phyloP scores from a whole-genome alignment of 2,888 invertebrate species.

The Serrognathus titanus region DNA sequence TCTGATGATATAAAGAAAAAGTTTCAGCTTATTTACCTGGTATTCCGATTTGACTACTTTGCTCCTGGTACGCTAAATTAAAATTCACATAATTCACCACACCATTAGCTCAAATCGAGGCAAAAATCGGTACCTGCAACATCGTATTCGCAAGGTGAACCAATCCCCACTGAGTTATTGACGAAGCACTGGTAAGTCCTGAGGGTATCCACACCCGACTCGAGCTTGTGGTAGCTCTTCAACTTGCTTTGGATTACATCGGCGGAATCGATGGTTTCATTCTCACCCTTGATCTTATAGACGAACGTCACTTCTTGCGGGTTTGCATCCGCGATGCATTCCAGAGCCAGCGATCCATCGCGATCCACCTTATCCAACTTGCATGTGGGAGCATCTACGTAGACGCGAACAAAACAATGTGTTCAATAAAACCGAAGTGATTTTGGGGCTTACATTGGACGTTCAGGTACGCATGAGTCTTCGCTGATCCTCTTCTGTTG shows the following conservation, averaged over 20 bases:
- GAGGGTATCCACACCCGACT: slow-evolving; percentile 59
- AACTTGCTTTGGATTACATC: slow-evolving; percentile 55
- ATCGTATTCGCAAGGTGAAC: slow-evolving; percentile 62
- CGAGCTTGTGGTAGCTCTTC: slow-evolving; percentile 62
- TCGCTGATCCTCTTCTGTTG: slow-evolving; percentile 75
- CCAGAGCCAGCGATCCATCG: slow-evolving; percentile 71
- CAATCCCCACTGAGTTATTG: slow-evolving; percentile 74
- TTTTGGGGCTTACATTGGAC: slow-evolving; percentile 72
- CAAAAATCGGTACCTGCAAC: slow-evolving; percentile 57
- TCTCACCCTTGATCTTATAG: slow-evolving; percentile 82
- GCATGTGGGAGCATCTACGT: slow-evolving; percentile 63
- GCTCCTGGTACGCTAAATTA: slow-evolving; percentile 66
- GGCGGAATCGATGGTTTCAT: slow-evolving; percentile 67
- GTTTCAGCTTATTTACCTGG: slow-evolving; percentile 43
- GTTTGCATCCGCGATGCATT: slow-evolving; percentile 79
- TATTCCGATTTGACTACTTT: slow-evolving; percentile 56
- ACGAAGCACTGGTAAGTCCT: slow-evolving; percentile 83
- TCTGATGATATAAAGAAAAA: slow-evolving; percentile 24
- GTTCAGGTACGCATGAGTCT: slow-evolving; percentile 67
- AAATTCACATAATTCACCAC: slow-evolving; percentile 1
- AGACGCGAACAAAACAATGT: background rate
- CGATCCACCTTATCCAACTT: slow-evolving; percentile 67
- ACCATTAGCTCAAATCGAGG: background rate
- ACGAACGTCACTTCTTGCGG: slow-evolving; percentile 73
- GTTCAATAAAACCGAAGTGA: background rate